Conservation (phyloP, 2,797 vertebrate species). For the Discoglossus pictus region DNA sequence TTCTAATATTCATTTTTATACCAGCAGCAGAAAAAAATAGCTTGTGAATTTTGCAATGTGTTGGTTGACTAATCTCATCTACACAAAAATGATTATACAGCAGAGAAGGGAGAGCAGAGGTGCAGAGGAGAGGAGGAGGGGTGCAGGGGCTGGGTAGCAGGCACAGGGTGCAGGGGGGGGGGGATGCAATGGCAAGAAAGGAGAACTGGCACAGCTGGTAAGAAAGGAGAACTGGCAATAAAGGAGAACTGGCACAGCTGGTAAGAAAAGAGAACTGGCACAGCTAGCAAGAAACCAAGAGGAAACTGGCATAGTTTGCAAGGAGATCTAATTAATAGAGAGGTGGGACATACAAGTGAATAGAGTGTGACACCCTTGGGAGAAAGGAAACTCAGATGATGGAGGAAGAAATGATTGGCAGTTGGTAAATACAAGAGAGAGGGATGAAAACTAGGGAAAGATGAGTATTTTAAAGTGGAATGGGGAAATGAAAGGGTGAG, state of each 20-base stretch:
- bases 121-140: neutral
- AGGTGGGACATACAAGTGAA: too few species aligned
- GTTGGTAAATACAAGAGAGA: too few species aligned
- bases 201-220: neutral
- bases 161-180: neutral
- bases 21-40: slow-evolving; percentile 5
- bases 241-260: neutral
- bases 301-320: too few species aligned
- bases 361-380: too few species aligned
- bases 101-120: slow-evolving; percentile 4
- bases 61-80: slow-evolving; percentile 34
- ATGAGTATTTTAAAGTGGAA: too few species aligned
- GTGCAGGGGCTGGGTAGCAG: neutral
- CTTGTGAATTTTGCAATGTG: slow-evolving; percentile 30
- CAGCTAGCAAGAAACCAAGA: neutral
- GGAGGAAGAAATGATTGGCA: too few species aligned
- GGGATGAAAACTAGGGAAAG: too few species aligned
- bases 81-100: slow-evolving; percentile 35
- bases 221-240: neutral
- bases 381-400: too few species aligned
- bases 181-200: neutral
- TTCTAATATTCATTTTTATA: slow-evolving; percentile 20
- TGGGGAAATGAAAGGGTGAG: too few species aligned
- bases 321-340: too few species aligned
- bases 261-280: neutral